Conservation (phyloP, 2,113 vertebrate genomes). For the Amphiprion ocellaris region DNA sequence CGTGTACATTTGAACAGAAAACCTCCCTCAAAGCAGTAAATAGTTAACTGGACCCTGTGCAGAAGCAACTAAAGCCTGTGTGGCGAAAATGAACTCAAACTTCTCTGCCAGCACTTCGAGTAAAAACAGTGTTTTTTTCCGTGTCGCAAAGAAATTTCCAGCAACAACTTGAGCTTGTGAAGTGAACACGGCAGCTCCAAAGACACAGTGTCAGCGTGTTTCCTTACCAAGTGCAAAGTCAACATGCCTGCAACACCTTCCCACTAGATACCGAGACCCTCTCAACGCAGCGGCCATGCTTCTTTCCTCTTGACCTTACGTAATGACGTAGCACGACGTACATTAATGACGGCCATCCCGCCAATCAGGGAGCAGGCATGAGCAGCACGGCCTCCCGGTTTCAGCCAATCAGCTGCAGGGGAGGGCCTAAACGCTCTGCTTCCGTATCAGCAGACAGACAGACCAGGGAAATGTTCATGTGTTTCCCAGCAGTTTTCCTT, state of each 20-base stretch:
- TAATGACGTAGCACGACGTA: constrained; percentile 38
- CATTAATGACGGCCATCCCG: constrained; percentile 21
- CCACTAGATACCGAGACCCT: constrained; percentile 75
- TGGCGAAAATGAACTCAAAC: constrained; percentile 20
- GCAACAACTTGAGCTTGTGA: not conserved
- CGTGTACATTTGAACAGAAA: not conserved
- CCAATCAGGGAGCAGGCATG: constrained; percentile 60
- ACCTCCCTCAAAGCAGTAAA: not conserved
- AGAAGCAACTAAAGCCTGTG: constrained; percentile 4
- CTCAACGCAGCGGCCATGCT: constrained; percentile 87
- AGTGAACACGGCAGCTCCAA: not conserved
- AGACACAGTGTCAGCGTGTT: not conserved
- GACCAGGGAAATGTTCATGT: no score
- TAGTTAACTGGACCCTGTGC: not conserved
- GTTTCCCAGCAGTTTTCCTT: no score
- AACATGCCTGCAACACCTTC: constrained; percentile 79
- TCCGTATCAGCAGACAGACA: no score
- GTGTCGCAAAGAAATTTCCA: not conserved
- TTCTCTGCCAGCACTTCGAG: constrained; percentile 9
- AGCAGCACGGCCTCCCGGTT: not conserved
- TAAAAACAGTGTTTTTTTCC: not conserved
- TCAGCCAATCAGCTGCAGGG: constrained; percentile 59
- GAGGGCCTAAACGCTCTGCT: not conserved
- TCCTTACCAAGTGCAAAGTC: constrained; percentile 79
- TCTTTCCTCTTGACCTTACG: constrained; percentile 77